Base-by-base conservation (phyloP, 2,888 invertebrate species). In the Lampropteryx suffumata region DNA sequence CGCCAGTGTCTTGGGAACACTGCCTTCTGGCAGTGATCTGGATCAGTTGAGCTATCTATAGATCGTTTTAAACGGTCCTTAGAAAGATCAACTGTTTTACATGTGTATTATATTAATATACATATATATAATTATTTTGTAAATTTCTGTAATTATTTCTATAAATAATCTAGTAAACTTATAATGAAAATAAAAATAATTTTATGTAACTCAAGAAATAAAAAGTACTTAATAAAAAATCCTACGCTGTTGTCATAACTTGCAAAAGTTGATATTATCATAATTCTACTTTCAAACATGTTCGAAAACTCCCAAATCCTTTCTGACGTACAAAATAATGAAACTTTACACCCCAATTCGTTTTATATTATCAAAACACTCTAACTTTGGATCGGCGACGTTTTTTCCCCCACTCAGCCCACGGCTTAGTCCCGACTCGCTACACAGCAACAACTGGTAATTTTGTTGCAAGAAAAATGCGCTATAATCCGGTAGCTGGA, bases 391-490 rank as follows among this genome's bases (percentile, higher is more conserved):
- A 42, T 37, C 12, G 13, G 24, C 40, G 24, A 30, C 30, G 45
- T 26, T 13, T 4, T 6, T 14, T n/a, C 26, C 13, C 13, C 29
- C 29, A 30, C 30, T 37, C 21, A 7, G 21, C 29, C 44, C 29
- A 27, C 29, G 8, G 52, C 27, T 43, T 47, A 54, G 41, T 3
- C 48, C 43, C 36, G 50, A 58, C 51, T 50, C 43, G 50, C 42
- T 57, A 57, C 56, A 55, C 29, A 40, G 55, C 29, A 59, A 61
- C 58, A 58, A 55, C 57, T 59, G 56, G 61, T 65, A 60, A 63
- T 63, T 60, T 55, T 44, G 56, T 46, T 51, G 57, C 46, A 52
- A 59, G 61, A 65, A 65, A 63, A 65, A 62, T 60, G 60, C 53
- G 52, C 42, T 40, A 52, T 59, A 62, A 59, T 57, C 59, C 57